Evolutionary conservation across 2,113 vertebrate genomes (phyloP).

Genomic region (Pionites leucogaster): DNA sequence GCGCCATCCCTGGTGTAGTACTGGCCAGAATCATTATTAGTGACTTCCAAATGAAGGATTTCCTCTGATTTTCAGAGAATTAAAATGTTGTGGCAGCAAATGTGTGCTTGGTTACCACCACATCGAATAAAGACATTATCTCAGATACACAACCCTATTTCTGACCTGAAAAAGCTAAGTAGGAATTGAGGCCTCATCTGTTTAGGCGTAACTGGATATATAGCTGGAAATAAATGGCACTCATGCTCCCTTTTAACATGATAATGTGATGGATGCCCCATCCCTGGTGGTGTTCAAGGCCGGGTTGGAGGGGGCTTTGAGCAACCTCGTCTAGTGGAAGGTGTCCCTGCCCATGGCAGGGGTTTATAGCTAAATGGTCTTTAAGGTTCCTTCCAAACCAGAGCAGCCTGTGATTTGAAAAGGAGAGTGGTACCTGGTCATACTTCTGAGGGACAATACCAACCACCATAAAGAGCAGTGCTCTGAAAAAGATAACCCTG

Average conservation of each 20-base stretch:
- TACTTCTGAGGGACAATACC: background rate
- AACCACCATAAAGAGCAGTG: fast-evolving
- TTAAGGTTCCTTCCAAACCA: background rate
- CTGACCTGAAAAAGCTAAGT: background rate
- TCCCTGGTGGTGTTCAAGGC: background rate
- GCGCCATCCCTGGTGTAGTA: background rate
- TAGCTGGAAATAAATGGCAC: background rate
- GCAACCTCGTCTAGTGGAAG: background rate
- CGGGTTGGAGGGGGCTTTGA: background rate
- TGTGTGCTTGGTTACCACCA: fast-evolving
- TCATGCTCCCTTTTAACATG: background rate
- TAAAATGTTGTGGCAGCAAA: background rate
- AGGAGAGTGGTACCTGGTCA: background rate
- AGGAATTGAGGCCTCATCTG: background rate
- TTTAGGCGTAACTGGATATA: background rate
- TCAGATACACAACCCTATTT: background rate
- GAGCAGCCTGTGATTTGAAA: background rate
- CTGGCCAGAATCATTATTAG: background rate
- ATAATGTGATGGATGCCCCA: background rate
- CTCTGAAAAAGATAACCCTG: background rate
- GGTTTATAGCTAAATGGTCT: background rate
- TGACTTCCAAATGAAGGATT: background rate
- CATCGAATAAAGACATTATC: background rate
- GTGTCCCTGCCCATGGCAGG: background rate
- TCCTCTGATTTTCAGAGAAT: background rate